Base-by-base conservation (phyloP, 92 coral and sea anemone species). In the Muricea muricata region DNA sequence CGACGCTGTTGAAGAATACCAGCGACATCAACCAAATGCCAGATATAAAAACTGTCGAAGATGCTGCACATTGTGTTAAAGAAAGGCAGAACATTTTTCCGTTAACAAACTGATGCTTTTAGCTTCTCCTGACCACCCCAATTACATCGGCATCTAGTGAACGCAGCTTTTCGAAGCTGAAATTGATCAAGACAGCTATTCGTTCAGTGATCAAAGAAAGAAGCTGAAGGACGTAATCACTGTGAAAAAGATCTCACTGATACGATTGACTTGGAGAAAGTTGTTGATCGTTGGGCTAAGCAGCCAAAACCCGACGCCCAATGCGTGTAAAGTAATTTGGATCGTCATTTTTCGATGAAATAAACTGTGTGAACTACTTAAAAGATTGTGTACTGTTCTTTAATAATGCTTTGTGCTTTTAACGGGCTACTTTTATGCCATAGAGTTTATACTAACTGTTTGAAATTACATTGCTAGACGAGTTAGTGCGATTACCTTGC, bases 251-350 rank as follows among this genome's bases (percentile, higher is more conserved):
- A 68, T 37, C 26, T 68, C 26, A 68, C 75, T 1, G 75, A 68
- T 68, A 30, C 75, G 50, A 68, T 68, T 68, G 75, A 68, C 42
- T 20, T 68, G 9, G 75, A 34, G 2, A 68, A n/a, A 10, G 42
- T 68, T 68, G 75, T 68, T 68, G 75, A 68, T 68, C 75, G 47
- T 68, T 68, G 75, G 75, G 75, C 75, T 8, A 29, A 68, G 75
- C 75, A 33, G n/a, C 75, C 75, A 33, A 68, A 68, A 68, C 75
- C 0, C 41, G 9, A 68, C 75, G 75, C 46, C 41, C 35, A 15
- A 32, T 68, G 17, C 50, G 20, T 20, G 75, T 68, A 26, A n/a
- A 33, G 75, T 68, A 37, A 34, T 68, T 37, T 8, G 3, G 32
- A 24, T 17, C 26, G 32, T 52, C 20, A 18, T 52, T 6, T 52